Base-by-base conservation (phyloP, 2,113 vertebrate genomes). In the Condylura cristata region DNA sequence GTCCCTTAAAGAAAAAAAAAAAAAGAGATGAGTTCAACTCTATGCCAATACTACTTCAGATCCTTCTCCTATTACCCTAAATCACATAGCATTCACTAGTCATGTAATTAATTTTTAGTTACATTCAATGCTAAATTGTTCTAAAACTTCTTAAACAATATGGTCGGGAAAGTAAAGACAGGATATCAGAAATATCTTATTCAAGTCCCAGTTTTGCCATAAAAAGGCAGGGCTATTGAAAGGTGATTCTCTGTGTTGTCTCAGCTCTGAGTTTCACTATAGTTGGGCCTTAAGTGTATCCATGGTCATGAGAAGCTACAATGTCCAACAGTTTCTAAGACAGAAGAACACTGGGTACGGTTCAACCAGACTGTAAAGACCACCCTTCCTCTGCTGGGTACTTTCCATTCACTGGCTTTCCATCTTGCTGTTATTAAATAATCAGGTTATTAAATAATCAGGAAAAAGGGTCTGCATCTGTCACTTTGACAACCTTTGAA, bases 41-140 rank as follows among this genome's bases (percentile, higher is more conserved):
- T 60, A 6, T 81, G 0, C 28, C 56, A 65, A 14, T 48, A 61
- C 4, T 44, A 26, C 78, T 93, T 89, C 13, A 83, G 63, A 86
- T 71, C 17, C 44, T 89, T 92, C 26, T 53, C 1, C 18, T 16
- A 58, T 37, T 56, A 58, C 37, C 32, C 28, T 6, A 68, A 65
- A 58, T 16, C 16, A 30, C 4, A n/a, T n/a, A 66, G 17, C 37
- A 85, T n/a, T 78, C 51, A 41, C 48, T 41, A 80, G 75, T 34
- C 30, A 61, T 68, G 20, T 39, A 78, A 58, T 75, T 83, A 72
- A 22, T 39, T 65, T 68, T 74, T 85, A 91, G 88, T 88, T 88
- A 46, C 76, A 39, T 2, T 93, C 13, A 17, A 48, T 74, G 6
- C 16, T 51, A 80, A 32, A 46, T 46, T 90, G 6, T 76, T 72